Percentiles rank a stretch among this genome's conserved stretches.
Evolutionary conservation across 2,888 invertebrate species (phyloP).

Genomic region (Gisinianus flammeolus): DNA sequence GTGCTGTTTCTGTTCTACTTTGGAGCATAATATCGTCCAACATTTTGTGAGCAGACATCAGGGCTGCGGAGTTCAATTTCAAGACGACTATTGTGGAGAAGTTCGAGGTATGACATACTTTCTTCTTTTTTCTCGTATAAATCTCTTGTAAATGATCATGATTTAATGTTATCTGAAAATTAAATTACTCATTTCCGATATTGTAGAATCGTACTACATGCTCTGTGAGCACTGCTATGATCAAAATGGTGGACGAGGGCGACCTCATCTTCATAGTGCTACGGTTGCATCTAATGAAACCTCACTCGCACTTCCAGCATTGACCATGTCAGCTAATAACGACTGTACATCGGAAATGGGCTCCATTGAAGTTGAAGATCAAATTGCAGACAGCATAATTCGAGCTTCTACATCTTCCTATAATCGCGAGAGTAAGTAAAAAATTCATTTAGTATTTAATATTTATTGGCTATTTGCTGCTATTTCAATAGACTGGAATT

Average conservation of each 20-base stretch:
- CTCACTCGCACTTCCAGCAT: conserved; percentile 52
- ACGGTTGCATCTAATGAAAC: conserved; percentile 45
- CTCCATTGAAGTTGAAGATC: conserved; percentile 43
- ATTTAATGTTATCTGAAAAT: no score
- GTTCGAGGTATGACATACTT: conserved; percentile 62
- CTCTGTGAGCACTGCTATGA: conserved; percentile 66
- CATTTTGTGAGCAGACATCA: conserved; percentile 66
- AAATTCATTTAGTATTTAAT: not conserved
- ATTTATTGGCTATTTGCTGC: no score
- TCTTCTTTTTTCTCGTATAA: no score
- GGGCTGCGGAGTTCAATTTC: conserved; percentile 66
- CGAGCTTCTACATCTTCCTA: conserved; percentile 35
- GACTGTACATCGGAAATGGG: conserved; percentile 24
- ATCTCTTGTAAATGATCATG: no score
- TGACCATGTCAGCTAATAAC: conserved; percentile 47
- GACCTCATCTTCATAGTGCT: conserved; percentile 9
- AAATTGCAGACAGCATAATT: conserved; percentile 43
- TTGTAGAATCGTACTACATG: conserved; percentile 63
- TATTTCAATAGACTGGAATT: not conserved
- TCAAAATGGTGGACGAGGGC: conserved; percentile 61
- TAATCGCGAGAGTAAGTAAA: conserved; percentile 19
- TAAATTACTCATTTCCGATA: no score
- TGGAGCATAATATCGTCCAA: conserved; percentile 53
- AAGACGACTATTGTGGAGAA: conserved; percentile 66
- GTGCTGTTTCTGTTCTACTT: conserved; percentile 56